Evolutionary conservation across 2,888 invertebrate species (phyloP).

Genomic region (Cybosia mesomella): DNA sequence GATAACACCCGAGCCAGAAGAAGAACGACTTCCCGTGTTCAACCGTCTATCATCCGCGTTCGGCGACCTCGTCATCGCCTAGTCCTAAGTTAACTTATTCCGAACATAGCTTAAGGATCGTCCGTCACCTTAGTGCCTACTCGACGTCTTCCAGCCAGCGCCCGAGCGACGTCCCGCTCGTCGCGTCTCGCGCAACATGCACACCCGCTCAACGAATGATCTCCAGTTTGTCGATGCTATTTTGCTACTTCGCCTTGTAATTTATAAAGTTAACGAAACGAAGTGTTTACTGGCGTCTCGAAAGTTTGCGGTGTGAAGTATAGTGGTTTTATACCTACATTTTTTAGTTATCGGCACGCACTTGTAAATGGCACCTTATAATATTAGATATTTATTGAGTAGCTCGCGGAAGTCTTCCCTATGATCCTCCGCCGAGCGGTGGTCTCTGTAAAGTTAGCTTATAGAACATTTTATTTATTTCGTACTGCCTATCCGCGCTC

Average conservation of each 20-base stretch:
- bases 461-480: constrained; percentile 86
- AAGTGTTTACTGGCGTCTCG: constrained; percentile 85
- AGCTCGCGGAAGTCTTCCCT: constrained; percentile 86
- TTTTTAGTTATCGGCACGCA: constrained; percentile 83
- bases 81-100: constrained; percentile 82
- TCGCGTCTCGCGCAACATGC: constrained; percentile 71
- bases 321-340: constrained; percentile 75
- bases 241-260: constrained; percentile 80
- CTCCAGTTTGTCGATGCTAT: constrained; percentile 85
- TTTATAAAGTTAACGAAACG: constrained; percentile 76
- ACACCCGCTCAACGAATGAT: constrained; percentile 86
- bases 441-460: constrained; percentile 86
- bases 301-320: constrained; percentile 86
- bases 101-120: constrained; percentile 83
- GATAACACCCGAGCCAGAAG: constrained; percentile 84
- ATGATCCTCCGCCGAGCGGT: constrained; percentile 86
- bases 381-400: constrained; percentile 85
- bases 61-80: constrained; percentile 84
- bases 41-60: constrained; percentile 82
- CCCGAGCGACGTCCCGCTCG: constrained; percentile 76
- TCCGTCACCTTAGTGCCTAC: constrained; percentile 83
- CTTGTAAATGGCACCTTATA: constrained; percentile 86
- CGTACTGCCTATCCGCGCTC: constrained; percentile 85
- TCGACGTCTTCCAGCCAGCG: constrained; percentile 84
- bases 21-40: constrained; percentile 93